Evolutionary conservation across 2,797 vertebrate species (phyloP).

Genomic region (Epinephelus awoara): DNA sequence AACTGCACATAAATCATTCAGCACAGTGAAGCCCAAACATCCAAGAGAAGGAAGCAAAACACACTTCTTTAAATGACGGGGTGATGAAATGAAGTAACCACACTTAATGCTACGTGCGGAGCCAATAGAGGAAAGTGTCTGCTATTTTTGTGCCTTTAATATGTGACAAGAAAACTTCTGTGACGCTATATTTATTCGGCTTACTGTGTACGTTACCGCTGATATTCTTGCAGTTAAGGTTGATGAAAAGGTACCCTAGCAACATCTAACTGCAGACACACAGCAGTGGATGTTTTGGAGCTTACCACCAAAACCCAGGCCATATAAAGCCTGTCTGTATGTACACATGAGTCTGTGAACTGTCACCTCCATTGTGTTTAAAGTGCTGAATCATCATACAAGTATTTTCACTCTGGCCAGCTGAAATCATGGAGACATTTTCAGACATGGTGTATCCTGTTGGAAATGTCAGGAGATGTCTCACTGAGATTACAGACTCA

Average conservation of each 20-base stretch:
- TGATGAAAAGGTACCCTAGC: background rate
- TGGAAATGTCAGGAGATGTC: conserved; percentile 65
- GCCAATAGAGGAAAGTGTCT: background rate
- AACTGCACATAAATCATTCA: background rate
- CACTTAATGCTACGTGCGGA: background rate
- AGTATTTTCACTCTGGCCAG: conserved; percentile 36
- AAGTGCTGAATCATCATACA: conserved; percentile 33
- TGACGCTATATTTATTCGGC: background rate
- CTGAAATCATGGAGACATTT: conserved; percentile 41
- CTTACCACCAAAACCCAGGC: background rate
- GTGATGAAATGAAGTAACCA: background rate
- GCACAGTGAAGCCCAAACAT: background rate
- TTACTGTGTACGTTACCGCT: background rate
- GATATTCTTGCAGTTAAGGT: background rate
- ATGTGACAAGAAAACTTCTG: background rate
- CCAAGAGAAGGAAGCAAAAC: background rate
- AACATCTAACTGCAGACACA: background rate
- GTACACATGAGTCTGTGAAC: background rate
- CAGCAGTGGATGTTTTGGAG: background rate
- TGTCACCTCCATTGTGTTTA: conserved; percentile 11
- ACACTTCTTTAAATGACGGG: background rate
- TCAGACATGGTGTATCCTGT: conserved; percentile 36
- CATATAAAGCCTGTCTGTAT: background rate
- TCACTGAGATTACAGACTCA: conserved; percentile 56
- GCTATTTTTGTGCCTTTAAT: background rate